These are phyloP conservation scores for Nomada ferruginata DNA, from an alignment of 2,888 invertebrate species.

Conservation along the genomic window DNA sequence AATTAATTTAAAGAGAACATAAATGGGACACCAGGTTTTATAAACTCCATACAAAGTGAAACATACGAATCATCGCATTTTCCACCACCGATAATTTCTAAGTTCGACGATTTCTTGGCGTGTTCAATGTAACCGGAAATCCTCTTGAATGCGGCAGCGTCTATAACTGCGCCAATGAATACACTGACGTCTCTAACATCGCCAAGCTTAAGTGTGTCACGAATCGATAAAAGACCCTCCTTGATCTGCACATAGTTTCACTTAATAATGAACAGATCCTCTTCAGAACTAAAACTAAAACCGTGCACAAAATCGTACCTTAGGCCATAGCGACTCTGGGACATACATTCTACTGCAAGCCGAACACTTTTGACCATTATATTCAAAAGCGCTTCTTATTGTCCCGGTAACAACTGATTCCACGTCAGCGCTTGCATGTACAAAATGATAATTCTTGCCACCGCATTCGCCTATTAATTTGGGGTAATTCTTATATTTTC, in stretches of 20 bases:
- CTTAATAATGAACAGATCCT: neutral
- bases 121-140: conserved; percentile 95
- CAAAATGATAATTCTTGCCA: conserved; percentile 99
- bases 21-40: neutral
- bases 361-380: conserved; percentile 98
- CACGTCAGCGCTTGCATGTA: conserved; percentile 96
- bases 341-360: conserved; percentile 99
- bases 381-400: conserved; percentile 97
- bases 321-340: conserved; percentile 94
- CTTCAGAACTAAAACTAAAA: too few species aligned
- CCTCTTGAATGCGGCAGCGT: conserved; percentile 95
- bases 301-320: conserved; percentile 82
- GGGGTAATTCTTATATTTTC: conserved; percentile 94
- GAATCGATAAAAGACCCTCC: conserved; percentile 89
- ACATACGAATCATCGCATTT: conserved; percentile 90
- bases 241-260: conserved; percentile 85
- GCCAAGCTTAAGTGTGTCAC: conserved; percentile 92
- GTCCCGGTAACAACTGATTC: conserved; percentile 93
- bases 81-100: conserved; percentile 95
- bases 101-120: conserved; percentile 90
- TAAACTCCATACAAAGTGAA: conserved; percentile 1
- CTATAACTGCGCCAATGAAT: conserved; percentile 98
- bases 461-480: conserved; percentile 98
- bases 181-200: conserved; percentile 92
- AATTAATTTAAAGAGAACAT: neutral